These are phyloP conservation scores for Trogon melanurus DNA, from an alignment of 2,113 vertebrate species.

Conservation along the genomic window DNA sequence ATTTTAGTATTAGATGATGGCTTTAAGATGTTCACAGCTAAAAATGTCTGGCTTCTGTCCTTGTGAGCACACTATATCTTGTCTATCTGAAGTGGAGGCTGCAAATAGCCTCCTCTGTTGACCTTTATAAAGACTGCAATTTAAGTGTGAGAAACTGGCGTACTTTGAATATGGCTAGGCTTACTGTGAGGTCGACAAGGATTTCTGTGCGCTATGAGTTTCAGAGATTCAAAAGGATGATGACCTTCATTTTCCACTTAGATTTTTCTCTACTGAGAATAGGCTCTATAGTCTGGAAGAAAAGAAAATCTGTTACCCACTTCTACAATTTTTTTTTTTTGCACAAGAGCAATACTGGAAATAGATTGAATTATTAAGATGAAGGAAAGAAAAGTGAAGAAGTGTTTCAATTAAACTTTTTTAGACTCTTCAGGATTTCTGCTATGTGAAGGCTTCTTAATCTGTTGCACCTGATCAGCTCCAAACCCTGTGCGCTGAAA, in stretches of 20 bases:
- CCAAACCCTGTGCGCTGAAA: background rate
- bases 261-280: background rate
- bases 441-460: background rate
- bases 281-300: background rate
- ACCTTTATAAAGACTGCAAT: background rate
- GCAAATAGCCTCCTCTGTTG: background rate
- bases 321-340: background rate
- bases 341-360: background rate
- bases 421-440: background rate
- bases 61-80: background rate
- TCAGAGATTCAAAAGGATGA: background rate
- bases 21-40: background rate
- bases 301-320: background rate
- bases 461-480: background rate
- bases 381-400: background rate
- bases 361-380: background rate
- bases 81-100: background rate
- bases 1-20: background rate
- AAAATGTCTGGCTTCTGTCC: background rate
- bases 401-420: background rate
- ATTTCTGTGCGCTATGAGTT: background rate
- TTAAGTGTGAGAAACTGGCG: background rate
- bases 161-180: background rate
- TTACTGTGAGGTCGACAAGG: background rate
- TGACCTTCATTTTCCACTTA: background rate